Conservation (phyloP, 2,888 invertebrate genomes). For the Acanthosoma haemorrhoidale region DNA sequence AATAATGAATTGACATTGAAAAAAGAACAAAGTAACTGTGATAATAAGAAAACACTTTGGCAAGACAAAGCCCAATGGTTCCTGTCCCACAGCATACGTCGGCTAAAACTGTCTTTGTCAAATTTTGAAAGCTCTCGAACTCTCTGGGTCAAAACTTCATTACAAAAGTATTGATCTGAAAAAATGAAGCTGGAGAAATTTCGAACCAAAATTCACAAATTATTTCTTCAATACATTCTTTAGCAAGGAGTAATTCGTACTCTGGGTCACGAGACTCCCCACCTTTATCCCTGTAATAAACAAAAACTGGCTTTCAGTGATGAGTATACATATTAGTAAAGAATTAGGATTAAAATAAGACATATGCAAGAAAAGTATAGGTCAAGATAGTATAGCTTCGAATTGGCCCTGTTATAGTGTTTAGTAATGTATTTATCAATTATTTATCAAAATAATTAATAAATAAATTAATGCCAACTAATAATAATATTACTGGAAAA, state of each 20-base stretch:
- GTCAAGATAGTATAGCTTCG: no score
- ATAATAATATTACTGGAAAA: no score
- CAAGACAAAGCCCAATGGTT: conserved; percentile 81
- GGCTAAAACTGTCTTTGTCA: conserved; percentile 63
- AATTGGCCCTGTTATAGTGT: no score
- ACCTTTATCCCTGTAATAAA: conserved; percentile 56
- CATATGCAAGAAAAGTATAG: no score
- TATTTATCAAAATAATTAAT: no score
- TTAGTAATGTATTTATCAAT: no score
- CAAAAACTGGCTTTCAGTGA: no score
- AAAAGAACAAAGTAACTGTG: neutral
- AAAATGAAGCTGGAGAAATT: conserved; percentile 77
- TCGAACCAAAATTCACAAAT: conserved; percentile 63
- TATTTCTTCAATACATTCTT: conserved; percentile 66
- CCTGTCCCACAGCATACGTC: conserved; percentile 99
- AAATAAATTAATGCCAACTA: no score
- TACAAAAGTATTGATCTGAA: conserved; percentile 74
- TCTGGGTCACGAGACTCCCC: conserved; percentile 56
- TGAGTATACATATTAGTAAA: no score
- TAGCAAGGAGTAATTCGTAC: conserved; percentile 62
- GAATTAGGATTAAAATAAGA: no score
- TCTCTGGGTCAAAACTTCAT: conserved; percentile 77
- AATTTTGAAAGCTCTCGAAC: conserved; percentile 71
- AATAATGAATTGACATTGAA: neutral
- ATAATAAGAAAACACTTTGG: conserved; percentile 55